Base-by-base conservation (phyloP, 2,797 vertebrate genomes). In the Rousettus madagascariensis region DNA sequence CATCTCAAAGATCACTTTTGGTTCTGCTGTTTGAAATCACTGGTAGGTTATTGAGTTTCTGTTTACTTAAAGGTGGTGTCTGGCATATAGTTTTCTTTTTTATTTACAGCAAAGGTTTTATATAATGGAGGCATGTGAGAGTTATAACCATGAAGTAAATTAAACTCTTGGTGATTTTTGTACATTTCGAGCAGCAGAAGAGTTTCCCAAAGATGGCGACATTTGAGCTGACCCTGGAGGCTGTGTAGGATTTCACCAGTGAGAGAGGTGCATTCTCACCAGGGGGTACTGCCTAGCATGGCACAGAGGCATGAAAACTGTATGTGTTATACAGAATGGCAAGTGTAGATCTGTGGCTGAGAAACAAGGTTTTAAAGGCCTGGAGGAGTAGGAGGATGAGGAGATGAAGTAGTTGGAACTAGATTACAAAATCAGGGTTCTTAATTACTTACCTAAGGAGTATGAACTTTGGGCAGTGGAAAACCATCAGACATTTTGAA, bases 1-100 rank as follows among this genome's bases (percentile, higher is more conserved):
- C 77, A 63, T 89, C 71, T 85, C 72, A 65, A 84, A 94, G 43
- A 66, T 94, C 38, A 65, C 41, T 94, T 97, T 72, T 43, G 16
- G 15, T 86, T 84, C 68, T 90, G 68, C 78, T 91, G 51, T 93
- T 94, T 91, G 66, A 95, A 95, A 79, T 87, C 61, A 74, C 43
- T 36, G 19, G 19, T 82, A 28, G 30, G 33, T 68, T n/a, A 90
- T 68, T 96, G 71, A 77, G 2, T 91, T 77, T 92, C 93, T 92
- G 0, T 90, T 20, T 95, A 55, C 17, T 72, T 96, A 88, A 79
- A 90, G 46, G 59, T 51, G 46, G 57, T 59, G 51, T 41, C 41
- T 89, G 87, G 28, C 19, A 89, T 51, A 65, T 78, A 63, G 12
- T 84, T 83, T 41, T 84, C 68, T 69, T 82, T 94, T 94, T 91